A percentile compares a stretch with the other conserved stretches of the same genome.
Conservation (phyloP, 1,140 invertebrate genomes). For the Zaprionus kolodkinae region DNA sequence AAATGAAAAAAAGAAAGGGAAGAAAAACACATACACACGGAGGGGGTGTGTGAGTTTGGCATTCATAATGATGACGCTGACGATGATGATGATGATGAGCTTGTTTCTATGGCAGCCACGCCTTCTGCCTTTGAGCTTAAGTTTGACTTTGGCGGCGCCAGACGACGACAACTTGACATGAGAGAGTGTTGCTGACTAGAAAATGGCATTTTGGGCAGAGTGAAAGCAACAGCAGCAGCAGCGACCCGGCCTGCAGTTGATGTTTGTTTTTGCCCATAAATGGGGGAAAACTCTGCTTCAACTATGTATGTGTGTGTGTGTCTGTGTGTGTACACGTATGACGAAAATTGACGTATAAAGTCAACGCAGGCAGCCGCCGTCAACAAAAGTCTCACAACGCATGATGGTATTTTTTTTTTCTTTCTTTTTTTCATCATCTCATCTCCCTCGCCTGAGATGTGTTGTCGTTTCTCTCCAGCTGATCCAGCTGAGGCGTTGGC, state of each 20-base stretch:
- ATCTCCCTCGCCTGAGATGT: conserved; percentile 46
- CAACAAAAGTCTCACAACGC: conserved; percentile 70
- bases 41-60: conserved; percentile 24
- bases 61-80: conserved; percentile 32
- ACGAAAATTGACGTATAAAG: conserved; percentile 79
- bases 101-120: conserved; percentile 55
- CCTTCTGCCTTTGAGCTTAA: conserved; percentile 24
- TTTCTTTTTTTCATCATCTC: conserved; percentile 10
- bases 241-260: conserved; percentile 54
- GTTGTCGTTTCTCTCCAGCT: conserved; percentile 19
- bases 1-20: conserved; percentile 21
- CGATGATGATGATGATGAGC: conserved; percentile 34
- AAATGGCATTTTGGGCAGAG: conserved; percentile 65
- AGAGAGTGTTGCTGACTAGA: conserved; percentile 72
- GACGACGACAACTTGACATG: conserved; percentile 74
- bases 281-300: conserved; percentile 56
- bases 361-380: conserved; percentile 57
- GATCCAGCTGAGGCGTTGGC: conserved; percentile 13
- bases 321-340: neutral
- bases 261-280: conserved; percentile 70
- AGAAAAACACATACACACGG: neutral
- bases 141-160: conserved; percentile 33
- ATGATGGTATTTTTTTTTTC: conserved; percentile 63
- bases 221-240: conserved; percentile 47
- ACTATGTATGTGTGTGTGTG: no score